A percentile compares a stretch with the other conserved stretches of the same genome.
Evolutionary conservation across 2,888 invertebrate genomes (phyloP).

Genomic region (Watsonalla cultraria): DNA sequence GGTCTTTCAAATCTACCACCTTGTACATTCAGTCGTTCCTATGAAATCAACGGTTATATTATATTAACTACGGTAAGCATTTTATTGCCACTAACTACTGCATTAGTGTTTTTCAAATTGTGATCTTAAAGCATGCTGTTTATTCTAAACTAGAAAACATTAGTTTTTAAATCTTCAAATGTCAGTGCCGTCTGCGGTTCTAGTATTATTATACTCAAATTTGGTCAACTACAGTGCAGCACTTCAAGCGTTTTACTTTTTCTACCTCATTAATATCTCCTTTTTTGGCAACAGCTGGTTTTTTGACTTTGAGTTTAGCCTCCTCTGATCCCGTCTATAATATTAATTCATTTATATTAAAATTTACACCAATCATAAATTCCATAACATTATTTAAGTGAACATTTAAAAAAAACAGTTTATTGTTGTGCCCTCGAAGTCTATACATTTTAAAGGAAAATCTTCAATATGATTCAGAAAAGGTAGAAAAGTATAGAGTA

Average conservation of each 20-base stretch:
- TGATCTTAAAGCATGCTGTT: constrained; percentile 29
- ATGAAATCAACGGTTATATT: constrained; percentile 54
- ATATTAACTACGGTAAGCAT: constrained; percentile 32
- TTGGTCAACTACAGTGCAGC: constrained; percentile 21
- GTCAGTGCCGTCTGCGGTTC: constrained; percentile 38
- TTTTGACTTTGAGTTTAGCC: constrained; percentile 71
- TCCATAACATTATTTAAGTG: constrained; percentile 3
- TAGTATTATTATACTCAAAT: constrained; percentile 21
- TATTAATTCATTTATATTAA: constrained; percentile 9
- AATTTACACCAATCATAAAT: background rate
- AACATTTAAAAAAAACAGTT: constrained; percentile 4
- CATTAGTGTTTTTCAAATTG: constrained; percentile 48
- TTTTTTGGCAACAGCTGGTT: constrained; percentile 68
- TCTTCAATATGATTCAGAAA: constrained; percentile 59
- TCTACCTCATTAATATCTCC: constrained; percentile 63
- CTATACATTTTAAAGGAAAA: background rate
- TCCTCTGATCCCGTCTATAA: constrained; percentile 68
- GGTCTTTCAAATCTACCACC: constrained; percentile 72
- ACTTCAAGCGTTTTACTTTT: constrained; percentile 19
- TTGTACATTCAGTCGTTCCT: constrained; percentile 67
- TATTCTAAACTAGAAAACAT: constrained; percentile 33
- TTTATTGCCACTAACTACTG: constrained; percentile 33
- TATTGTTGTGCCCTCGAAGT: too few species aligned
- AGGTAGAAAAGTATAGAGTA: constrained; percentile 33
- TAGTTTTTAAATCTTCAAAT: constrained; percentile 46